Evolutionary conservation across 2,888 invertebrate genomes (phyloP).

Genomic region (Automeris io): DNA sequence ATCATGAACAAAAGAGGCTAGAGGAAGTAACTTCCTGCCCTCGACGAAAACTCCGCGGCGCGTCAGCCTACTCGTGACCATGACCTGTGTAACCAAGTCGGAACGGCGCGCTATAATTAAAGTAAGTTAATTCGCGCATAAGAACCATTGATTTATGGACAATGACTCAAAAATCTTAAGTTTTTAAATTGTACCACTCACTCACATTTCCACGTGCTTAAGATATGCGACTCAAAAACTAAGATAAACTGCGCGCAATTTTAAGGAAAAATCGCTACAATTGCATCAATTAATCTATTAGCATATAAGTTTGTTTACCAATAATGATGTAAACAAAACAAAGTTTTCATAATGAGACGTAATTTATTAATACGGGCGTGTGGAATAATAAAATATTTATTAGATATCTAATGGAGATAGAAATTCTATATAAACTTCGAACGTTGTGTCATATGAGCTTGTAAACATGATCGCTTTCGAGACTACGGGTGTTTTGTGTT

Average conservation of each 20-base stretch:
- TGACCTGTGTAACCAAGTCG: too few relatives aligned
- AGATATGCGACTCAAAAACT: slow-evolving; percentile 9
- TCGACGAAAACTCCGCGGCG: too few relatives aligned
- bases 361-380: neutral
- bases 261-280: slow-evolving; percentile 10
- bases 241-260: slow-evolving; percentile 11
- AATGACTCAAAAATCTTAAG: too few relatives aligned
- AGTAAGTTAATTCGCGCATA: too few relatives aligned
- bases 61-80: too few relatives aligned
- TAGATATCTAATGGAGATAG: neutral
- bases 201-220: neutral
- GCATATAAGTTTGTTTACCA: neutral
- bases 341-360: neutral
- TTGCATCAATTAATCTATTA: slow-evolving; percentile 11
- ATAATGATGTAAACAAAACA: neutral
- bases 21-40: too few relatives aligned
- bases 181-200: too few relatives aligned
- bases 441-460: neutral
- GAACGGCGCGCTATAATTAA: too few relatives aligned
- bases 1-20: too few relatives aligned
- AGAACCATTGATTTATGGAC: too few relatives aligned
- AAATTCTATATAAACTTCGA: slow-evolving; percentile 1
- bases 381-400: neutral
- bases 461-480: neutral
- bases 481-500: too few relatives aligned